These are phyloP conservation scores for Pseudomyrmex cubaensis DNA, from an alignment of 1,140 invertebrate genomes.

Conservation along the genomic window DNA sequence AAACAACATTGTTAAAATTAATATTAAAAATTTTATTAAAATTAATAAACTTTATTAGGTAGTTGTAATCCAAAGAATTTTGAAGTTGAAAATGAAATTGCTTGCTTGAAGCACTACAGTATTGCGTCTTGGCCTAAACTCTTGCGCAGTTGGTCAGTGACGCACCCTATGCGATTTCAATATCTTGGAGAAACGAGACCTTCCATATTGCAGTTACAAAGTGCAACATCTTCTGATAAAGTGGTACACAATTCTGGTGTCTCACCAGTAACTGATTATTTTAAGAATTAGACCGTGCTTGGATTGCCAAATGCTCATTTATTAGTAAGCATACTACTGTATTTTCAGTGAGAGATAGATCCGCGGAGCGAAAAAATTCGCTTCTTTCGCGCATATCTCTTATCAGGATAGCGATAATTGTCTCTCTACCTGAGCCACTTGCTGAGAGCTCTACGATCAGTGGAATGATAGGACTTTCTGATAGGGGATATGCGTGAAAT, in stretches of 20 bases:
- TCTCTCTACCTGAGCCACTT: too few species aligned
- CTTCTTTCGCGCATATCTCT: too few species aligned
- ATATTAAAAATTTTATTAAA: background rate
- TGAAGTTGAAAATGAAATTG: constrained; percentile 1
- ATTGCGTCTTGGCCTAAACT: constrained; percentile 13
- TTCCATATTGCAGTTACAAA: background rate
- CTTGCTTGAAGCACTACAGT: constrained; percentile 4
- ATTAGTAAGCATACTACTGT: background rate
- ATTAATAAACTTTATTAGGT: background rate
- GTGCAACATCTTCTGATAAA: background rate
- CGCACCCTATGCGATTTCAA: background rate
- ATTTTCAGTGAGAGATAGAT: too few species aligned
- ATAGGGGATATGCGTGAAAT: too few species aligned
- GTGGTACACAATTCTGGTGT: too few species aligned
- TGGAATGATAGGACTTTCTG: too few species aligned
- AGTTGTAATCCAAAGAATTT: constrained; percentile 6
- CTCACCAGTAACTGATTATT: background rate
- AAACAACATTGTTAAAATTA: too few species aligned
- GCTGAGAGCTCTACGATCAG: too few species aligned
- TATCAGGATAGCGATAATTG: too few species aligned
- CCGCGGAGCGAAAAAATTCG: too few species aligned
- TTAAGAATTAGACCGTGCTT: background rate
- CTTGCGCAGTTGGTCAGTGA: background rate
- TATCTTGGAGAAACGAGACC: constrained; percentile 3
- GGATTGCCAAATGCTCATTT: constrained; percentile 2